Evolutionary conservation across 2,797 vertebrate species (phyloP).

Genomic region (Fistularia tabacaria): DNA sequence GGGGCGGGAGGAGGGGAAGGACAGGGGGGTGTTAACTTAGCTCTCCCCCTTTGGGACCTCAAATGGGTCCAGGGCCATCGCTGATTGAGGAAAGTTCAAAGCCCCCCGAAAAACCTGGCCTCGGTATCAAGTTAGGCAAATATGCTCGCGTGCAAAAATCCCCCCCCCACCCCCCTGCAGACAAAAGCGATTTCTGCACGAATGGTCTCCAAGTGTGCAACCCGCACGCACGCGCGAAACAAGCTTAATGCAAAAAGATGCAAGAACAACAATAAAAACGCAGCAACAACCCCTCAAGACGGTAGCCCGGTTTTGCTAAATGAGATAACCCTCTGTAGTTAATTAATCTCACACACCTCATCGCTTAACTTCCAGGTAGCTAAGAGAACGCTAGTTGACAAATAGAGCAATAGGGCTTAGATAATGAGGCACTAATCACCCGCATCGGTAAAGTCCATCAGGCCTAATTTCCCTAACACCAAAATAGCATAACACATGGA

Average conservation of each 20-base stretch:
- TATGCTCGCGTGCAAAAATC: conserved; percentile 22
- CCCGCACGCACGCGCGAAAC: too few species aligned
- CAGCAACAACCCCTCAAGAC: neutral
- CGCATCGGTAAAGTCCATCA: conserved; percentile 60
- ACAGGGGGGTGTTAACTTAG: conserved; percentile 62
- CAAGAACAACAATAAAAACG: conserved; percentile 36
- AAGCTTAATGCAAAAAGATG: too few species aligned
- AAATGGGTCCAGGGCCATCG: conserved; percentile 46
- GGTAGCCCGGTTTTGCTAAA: conserved; percentile 39
- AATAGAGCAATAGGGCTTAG: conserved; percentile 71
- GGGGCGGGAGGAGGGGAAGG: conserved; percentile 51
- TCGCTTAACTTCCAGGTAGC: conserved; percentile 50
- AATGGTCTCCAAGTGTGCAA: too few species aligned
- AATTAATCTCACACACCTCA: conserved; percentile 64
- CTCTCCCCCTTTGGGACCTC: conserved; percentile 57
- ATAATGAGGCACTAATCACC: conserved; percentile 73
- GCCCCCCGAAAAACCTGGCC: conserved; percentile 23
- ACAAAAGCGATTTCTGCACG: too few species aligned
- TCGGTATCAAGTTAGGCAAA: conserved; percentile 38
- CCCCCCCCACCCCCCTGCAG: too few species aligned
- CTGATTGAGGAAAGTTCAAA: conserved; percentile 19
- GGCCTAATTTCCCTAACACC: conserved; percentile 66
- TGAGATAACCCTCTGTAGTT: conserved; percentile 61
- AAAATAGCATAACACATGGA: conserved; percentile 53
- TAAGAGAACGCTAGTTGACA: conserved; percentile 57